phyloP scores from a whole-genome alignment of 1,140 invertebrate species.

The Leptinotarsa texana region DNA sequence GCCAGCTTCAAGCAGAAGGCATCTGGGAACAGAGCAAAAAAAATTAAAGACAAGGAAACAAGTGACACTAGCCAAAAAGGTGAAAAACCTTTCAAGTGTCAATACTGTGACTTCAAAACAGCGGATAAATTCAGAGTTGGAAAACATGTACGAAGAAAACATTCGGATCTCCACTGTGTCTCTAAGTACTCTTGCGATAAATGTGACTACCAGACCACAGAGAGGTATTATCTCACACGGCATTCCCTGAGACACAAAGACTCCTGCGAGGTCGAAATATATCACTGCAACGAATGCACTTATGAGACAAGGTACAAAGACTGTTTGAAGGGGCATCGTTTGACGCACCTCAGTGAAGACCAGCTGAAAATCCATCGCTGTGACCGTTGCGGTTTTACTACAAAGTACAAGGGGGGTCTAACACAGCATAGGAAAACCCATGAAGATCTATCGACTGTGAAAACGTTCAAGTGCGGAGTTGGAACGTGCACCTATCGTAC shows the following conservation, averaged over 20 bases:
- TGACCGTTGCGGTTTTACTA: neutral
- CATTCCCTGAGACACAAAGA: neutral
- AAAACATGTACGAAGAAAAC: neutral
- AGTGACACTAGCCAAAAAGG: neutral
- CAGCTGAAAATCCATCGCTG: neutral
- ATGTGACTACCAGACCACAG: neutral
- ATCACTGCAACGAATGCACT: neutral
- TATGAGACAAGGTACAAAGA: slow-evolving; percentile 3
- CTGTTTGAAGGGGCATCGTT: neutral
- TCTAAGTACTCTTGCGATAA: neutral
- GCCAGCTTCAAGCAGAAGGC: neutral
- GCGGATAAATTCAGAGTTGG: neutral
- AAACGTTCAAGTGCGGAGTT: neutral
- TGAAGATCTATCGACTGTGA: neutral
- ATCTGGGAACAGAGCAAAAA: neutral
- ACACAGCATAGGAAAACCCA: neutral
- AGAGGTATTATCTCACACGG: neutral
- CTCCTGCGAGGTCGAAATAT: neutral
- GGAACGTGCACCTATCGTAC: neutral
- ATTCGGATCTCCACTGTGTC: neutral
- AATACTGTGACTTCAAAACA: neutral
- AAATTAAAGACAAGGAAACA: neutral
- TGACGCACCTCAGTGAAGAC: neutral
- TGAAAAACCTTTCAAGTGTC: neutral
- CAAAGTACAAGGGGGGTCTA: neutral